A percentile compares a stretch with the other conserved stretches of the same genome.
Evolutionary conservation across 2,797 vertebrate species (phyloP).

Genomic region (Phataginus tricuspis): DNA sequence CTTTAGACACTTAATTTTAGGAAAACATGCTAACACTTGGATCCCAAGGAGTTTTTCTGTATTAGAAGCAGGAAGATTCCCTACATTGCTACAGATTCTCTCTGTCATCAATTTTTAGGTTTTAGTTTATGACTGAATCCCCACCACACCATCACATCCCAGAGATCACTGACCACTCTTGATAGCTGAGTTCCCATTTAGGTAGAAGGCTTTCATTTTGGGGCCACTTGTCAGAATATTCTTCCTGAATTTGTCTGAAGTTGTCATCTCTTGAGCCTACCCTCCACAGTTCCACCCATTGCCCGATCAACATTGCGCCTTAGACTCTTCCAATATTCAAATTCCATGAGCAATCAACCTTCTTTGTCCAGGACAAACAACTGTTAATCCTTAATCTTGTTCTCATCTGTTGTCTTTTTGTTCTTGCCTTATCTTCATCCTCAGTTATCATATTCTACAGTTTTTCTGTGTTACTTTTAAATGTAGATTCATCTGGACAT

Average conservation of each 20-base stretch:
- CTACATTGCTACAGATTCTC: not conserved
- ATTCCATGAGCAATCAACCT: not conserved
- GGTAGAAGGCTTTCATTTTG: not conserved
- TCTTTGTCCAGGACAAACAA: not conserved
- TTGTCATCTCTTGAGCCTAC: not conserved
- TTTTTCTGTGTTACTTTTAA: not conserved
- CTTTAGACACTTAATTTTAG: not conserved
- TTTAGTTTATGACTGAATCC: not conserved
- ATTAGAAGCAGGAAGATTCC: not conserved
- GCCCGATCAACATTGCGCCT: not conserved
- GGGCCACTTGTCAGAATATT: not conserved
- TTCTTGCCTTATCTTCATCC: not conserved
- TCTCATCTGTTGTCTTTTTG: not conserved
- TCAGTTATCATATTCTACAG: not conserved
- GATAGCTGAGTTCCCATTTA: not conserved
- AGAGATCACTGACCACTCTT: not conserved
- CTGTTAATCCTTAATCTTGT: not conserved
- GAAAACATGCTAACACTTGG: not conserved
- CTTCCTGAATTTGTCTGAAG: not conserved
- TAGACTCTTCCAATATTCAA: not conserved
- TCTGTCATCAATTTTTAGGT: not conserved
- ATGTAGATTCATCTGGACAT: not conserved
- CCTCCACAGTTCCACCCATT: fast-evolving
- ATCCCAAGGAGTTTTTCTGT: not conserved
- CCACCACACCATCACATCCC: not conserved